Conservation (phyloP, 2,888 invertebrate genomes). For the Tinea pellionella region DNA sequence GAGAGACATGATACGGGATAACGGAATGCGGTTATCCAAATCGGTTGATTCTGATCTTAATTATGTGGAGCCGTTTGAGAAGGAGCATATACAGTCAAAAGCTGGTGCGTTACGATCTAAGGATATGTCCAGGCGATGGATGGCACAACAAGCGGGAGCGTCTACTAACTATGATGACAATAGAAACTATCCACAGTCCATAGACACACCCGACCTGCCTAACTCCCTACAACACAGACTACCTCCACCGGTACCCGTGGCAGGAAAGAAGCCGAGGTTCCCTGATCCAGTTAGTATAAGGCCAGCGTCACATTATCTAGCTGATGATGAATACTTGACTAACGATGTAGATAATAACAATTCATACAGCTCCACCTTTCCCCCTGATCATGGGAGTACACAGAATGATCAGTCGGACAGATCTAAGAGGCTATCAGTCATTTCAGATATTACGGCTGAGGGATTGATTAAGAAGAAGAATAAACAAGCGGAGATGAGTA, state of each 20-base stretch:
- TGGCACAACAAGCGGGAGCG: slow-evolving; percentile 32
- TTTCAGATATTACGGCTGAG: slow-evolving; percentile 59
- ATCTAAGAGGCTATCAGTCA: slow-evolving; percentile 52
- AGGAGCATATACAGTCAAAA: slow-evolving; percentile 59
- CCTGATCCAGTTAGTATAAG: slow-evolving; percentile 60
- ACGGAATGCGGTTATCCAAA: slow-evolving; percentile 49
- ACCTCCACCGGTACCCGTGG: slow-evolving; percentile 50
- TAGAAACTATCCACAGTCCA: neutral
- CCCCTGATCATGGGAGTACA: slow-evolving; percentile 31
- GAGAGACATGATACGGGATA: slow-evolving; percentile 47
- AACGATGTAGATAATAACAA: slow-evolving; percentile 52
- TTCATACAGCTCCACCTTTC: slow-evolving; percentile 46
- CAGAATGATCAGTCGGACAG: slow-evolving; percentile 29
- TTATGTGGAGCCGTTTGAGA: slow-evolving; percentile 63
- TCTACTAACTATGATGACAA: slow-evolving; percentile 18
- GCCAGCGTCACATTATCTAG: slow-evolving; percentile 57
- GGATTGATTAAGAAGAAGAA: slow-evolving; percentile 53
- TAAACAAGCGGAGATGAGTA: slow-evolving; percentile 48
- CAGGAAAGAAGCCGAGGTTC: slow-evolving; percentile 51
- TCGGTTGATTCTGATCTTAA: slow-evolving; percentile 61
- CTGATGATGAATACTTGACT: slow-evolving; percentile 24
- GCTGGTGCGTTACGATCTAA: slow-evolving; percentile 55
- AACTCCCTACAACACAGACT: slow-evolving; percentile 38
- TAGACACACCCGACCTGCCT: slow-evolving; percentile 19
- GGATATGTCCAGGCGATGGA: slow-evolving; percentile 52